Percentiles rank a stretch among this genome's conserved stretches.
phyloP scores from a whole-genome alignment of 2,888 invertebrate genomes.

The Busseola fusca region DNA sequence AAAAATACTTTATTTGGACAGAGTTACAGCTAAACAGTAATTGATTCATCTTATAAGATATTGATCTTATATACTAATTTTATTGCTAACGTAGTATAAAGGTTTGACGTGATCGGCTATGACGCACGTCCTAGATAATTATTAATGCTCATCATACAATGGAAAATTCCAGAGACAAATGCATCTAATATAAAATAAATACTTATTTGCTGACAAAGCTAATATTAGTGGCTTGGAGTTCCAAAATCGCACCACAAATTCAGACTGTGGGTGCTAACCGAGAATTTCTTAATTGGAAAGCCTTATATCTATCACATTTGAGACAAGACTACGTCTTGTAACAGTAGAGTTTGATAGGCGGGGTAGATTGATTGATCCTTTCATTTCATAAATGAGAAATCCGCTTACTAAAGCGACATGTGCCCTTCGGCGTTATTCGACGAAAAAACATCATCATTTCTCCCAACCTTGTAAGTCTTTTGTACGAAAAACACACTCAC shows the following conservation, averaged over 20 bases:
- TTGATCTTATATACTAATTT: too few relatives aligned
- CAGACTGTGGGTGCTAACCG: fast-evolving
- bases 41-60: too few relatives aligned
- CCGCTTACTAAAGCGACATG: slow-evolving; percentile 4
- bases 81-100: too few relatives aligned
- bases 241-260: neutral
- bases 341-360: neutral
- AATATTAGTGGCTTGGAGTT: too few relatives aligned
- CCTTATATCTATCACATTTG: neutral
- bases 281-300: neutral
- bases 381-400: slow-evolving; percentile 15
- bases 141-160: too few relatives aligned
- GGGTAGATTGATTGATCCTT: slow-evolving; percentile 21
- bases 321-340: neutral
- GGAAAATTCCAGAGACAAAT: too few relatives aligned
- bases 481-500: slow-evolving; percentile 5
- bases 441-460: slow-evolving; percentile 8
- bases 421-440: neutral
- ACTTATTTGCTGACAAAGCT: too few relatives aligned
- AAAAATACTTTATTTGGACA: too few relatives aligned
- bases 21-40: too few relatives aligned
- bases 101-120: too few relatives aligned
- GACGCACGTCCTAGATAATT: too few relatives aligned
- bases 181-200: too few relatives aligned
- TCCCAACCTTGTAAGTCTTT: slow-evolving; percentile 12